phyloP scores from a whole-genome alignment of 2,888 invertebrate species.

The Andrena marginata region DNA sequence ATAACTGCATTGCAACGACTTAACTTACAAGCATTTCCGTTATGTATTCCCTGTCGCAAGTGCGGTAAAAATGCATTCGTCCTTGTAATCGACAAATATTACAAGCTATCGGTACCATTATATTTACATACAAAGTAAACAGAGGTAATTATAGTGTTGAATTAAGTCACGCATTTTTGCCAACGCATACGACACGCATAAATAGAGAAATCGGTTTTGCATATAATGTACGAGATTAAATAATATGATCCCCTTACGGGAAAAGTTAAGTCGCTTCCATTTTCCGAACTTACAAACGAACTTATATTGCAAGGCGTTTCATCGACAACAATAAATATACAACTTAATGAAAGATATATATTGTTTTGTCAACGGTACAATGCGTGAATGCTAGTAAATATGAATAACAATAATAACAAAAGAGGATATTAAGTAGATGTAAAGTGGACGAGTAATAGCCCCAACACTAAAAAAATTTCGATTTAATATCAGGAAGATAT shows the following conservation, averaged over 20 bases:
- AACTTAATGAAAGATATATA: background rate
- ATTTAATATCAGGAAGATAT: slow-evolving; percentile 42
- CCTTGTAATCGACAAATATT: slow-evolving; percentile 63
- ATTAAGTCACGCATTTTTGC: slow-evolving; percentile 57
- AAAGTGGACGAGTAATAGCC: slow-evolving; percentile 45
- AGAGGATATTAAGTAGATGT: slow-evolving; percentile 55
- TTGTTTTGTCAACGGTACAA: slow-evolving; percentile 1
- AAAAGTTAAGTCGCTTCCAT: slow-evolving; percentile 57
- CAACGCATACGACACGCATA: slow-evolving; percentile 32
- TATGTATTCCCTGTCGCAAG: slow-evolving; percentile 45
- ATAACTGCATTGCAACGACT: slow-evolving; percentile 62
- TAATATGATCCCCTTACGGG: slow-evolving; percentile 35
- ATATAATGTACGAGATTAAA: slow-evolving; percentile 45
- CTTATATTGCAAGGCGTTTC: slow-evolving; percentile 22
- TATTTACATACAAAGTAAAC: slow-evolving; percentile 64
- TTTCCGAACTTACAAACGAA: slow-evolving; percentile 32
- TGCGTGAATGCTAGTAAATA: slow-evolving; percentile 42
- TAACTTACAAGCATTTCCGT: slow-evolving; percentile 53
- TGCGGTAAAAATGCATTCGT: slow-evolving; percentile 58
- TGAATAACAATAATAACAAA: slow-evolving; percentile 16
- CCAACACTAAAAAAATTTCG: slow-evolving; percentile 26
- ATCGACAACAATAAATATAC: slow-evolving; percentile 29
- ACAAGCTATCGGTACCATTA: slow-evolving; percentile 55
- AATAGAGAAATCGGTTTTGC: slow-evolving; percentile 47
- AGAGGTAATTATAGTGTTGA: slow-evolving; percentile 49